Conservation (phyloP, 2,888 invertebrate genomes). For the Polyommatus iphigenia region DNA sequence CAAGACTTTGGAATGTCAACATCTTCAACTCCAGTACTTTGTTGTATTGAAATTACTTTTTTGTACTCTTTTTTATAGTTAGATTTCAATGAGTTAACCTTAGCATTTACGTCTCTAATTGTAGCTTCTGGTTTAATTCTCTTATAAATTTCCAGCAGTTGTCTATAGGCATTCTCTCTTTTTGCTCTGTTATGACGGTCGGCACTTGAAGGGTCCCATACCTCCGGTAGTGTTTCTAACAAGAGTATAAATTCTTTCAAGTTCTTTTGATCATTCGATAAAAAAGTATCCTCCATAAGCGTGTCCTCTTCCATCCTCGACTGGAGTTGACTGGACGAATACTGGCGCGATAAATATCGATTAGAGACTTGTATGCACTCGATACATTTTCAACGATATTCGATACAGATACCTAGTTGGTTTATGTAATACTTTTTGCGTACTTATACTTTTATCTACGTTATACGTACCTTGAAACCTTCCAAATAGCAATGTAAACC, state of each 20-base stretch:
- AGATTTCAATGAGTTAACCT: neutral
- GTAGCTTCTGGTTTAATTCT: neutral
- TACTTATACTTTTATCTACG: no score
- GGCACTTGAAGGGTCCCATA: neutral
- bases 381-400: neutral
- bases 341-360: neutral
- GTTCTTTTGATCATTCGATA: neutral
- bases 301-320: neutral
- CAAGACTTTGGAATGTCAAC: neutral
- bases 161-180: neutral
- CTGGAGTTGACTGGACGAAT: neutral
- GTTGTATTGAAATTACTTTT: neutral
- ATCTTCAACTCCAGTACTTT: neutral
- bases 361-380: neutral
- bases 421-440: no score
- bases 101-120: neutral
- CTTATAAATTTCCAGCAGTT: neutral
- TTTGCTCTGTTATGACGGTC: neutral
- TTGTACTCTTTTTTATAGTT: constrained; percentile 14
- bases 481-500: no score
- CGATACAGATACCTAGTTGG: no score
- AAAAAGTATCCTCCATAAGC: neutral
- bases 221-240: neutral
- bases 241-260: neutral
- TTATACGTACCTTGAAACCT: no score